These are phyloP conservation scores for Torymus tubicola DNA, from an alignment of 2,888 invertebrate species.

Conservation along the genomic window DNA sequence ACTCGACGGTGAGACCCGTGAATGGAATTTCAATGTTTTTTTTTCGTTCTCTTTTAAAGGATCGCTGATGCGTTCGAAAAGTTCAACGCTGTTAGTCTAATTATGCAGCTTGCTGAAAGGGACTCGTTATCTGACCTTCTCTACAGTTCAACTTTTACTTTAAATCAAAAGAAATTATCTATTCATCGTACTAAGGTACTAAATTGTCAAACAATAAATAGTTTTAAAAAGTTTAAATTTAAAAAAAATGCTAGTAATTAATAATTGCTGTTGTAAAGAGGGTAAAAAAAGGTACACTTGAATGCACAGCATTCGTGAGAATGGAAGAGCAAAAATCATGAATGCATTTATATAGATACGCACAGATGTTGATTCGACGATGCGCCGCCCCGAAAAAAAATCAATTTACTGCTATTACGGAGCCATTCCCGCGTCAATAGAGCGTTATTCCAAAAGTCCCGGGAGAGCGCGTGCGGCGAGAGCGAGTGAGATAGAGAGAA, in stretches of 20 bases:
- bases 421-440: constrained; percentile 44
- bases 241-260: too few species aligned
- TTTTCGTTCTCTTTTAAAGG: neutral
- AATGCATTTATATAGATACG: constrained; percentile 20
- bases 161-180: too few species aligned
- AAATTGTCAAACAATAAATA: too few species aligned
- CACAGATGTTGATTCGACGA: constrained; percentile 41
- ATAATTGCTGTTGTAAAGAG: too few species aligned
- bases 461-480: constrained; percentile 27
- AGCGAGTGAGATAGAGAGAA: constrained; percentile 49
- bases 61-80: neutral
- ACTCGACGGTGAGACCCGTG: neutral
- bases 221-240: too few species aligned
- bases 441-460: constrained; percentile 41
- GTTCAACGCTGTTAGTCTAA: constrained; percentile 3
- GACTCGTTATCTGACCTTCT: constrained; percentile 16
- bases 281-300: neutral
- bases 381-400: constrained; percentile 56
- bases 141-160: too few species aligned
- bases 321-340: constrained; percentile 28
- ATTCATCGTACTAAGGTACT: too few species aligned
- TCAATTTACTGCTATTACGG: constrained; percentile 55
- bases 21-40: constrained; percentile 26
- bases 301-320: constrained; percentile 1
- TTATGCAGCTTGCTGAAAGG: constrained; percentile 1